Percentiles rank a stretch among this genome's conserved stretches.
Evolutionary conservation across 2,797 vertebrate species (phyloP).

Genomic region (Myotis vivesi): DNA sequence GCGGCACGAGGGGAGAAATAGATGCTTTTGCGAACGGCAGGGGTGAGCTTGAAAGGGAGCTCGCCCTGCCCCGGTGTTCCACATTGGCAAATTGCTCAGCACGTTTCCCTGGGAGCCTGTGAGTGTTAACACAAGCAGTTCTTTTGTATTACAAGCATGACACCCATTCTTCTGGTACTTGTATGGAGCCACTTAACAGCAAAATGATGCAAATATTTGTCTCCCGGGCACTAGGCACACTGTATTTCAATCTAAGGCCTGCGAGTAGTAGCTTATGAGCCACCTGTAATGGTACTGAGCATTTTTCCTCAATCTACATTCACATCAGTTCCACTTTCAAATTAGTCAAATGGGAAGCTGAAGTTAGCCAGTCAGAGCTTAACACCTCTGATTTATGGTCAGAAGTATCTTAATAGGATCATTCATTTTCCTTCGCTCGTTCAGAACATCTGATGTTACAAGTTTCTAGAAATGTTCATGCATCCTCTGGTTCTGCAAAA

Average conservation of each 20-base stretch:
- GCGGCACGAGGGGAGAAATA: not conserved
- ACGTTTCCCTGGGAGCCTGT: not conserved
- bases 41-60: not conserved
- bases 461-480: conserved; percentile 80
- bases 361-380: conserved; percentile 79
- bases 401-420: conserved; percentile 82
- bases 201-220: conserved; percentile 76
- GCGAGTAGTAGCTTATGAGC: conserved; percentile 55
- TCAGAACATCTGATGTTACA: conserved; percentile 82
- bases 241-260: conserved; percentile 71
- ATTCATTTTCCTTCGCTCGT: conserved; percentile 79
- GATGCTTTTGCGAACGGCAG: conserved; percentile 27
- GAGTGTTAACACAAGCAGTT: conserved; percentile 27
- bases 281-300: conserved; percentile 68
- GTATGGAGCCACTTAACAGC: conserved; percentile 70
- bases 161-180: conserved; percentile 50
- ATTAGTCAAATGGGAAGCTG: conserved; percentile 75
- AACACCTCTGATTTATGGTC: conserved; percentile 81
- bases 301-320: conserved; percentile 69
- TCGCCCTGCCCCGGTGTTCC: not conserved
- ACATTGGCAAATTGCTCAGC: not conserved
- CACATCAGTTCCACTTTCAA: conserved; percentile 79
- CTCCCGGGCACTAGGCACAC: conserved; percentile 68
- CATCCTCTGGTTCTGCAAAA: conserved; percentile 79
- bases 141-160: conserved; percentile 63